Conservation (phyloP, 2,888 invertebrate genomes). For the Ormyrus pomaceus region DNA sequence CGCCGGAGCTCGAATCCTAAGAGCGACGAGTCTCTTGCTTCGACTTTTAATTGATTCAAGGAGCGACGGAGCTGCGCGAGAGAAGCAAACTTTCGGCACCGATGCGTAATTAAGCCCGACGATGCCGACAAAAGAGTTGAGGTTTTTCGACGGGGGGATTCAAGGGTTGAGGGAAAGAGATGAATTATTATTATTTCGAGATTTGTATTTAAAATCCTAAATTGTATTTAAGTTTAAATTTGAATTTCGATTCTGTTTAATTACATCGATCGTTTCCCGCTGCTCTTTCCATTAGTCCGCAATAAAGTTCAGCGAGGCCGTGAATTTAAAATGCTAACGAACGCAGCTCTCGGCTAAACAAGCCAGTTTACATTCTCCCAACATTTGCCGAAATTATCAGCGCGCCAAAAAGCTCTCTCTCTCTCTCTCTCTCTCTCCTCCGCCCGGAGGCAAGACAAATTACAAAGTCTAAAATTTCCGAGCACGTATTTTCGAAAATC, state of each 20-base stretch:
- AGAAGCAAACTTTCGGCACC: conserved; percentile 5
- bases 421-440: too few species aligned
- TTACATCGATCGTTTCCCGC: too few species aligned
- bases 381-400: too few species aligned
- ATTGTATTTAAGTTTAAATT: too few species aligned
- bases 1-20: background rate
- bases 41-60: conserved; percentile 42
- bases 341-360: too few species aligned
- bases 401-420: too few species aligned
- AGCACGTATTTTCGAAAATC: background rate
- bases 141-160: background rate
- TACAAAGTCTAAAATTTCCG: background rate
- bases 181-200: background rate
- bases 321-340: too few species aligned
- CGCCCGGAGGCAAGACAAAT: too few species aligned
- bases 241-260: too few species aligned
- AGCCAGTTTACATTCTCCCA: too few species aligned
- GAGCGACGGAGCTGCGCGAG: background rate
- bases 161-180: background rate
- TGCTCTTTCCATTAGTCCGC: too few species aligned
- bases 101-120: conserved; percentile 11
- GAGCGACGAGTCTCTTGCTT: background rate
- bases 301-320: too few species aligned
- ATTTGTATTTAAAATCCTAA: background rate
- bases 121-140: conserved; percentile 16